Evolutionary conservation across 2,797 vertebrate species (phyloP), one percentile per base, ranked within the genome.

Genomic region (Fistularia commersonii): DNA sequence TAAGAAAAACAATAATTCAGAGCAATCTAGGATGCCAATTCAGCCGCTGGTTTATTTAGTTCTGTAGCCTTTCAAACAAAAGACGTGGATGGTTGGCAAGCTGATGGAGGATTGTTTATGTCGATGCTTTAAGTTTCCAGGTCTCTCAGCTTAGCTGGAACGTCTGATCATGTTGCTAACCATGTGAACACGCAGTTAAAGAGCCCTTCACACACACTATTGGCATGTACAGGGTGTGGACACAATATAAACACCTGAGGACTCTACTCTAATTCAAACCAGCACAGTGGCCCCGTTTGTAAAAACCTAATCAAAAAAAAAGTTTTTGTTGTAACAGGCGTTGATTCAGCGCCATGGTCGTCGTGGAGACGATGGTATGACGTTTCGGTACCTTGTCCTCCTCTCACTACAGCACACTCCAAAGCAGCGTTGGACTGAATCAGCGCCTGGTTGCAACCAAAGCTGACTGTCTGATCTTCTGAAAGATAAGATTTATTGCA

Each of bases 181-280:
- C 23, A 66, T 34, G 36, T 63, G n/a, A n/a, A 56, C 41, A 53
- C 23, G 45, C 31, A 61, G 43, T 48, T 54, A 37, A 63, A 50
- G 49, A 64, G 48, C 64, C 61, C 67, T 68, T 75, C 88, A 86
- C 72, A 64, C 68, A 84, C 84, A 83, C 48, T 60, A 51, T 67
- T 66, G 66, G 53, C 63, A 61, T 57, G 41, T 64, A 54, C 54
- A 66, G 35, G 44, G 35, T 45, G 45, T 58, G 54, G 67, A 62
- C 57, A 57, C 47, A 52, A 31, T 9, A 6, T 32, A 11, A 56
- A 45, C 38, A 57, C 45, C 51, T 56, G 48, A 23, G 48, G 56
- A 32, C 32, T 12, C 7, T 11, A 10, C 35, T 46, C 43, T 2
- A 11, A 46, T 35, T 61, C 6, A 50, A 39, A 46, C 45, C 54